Base-by-base conservation (phyloP, 2,797 vertebrate genomes). In the Poecilia gillii region DNA sequence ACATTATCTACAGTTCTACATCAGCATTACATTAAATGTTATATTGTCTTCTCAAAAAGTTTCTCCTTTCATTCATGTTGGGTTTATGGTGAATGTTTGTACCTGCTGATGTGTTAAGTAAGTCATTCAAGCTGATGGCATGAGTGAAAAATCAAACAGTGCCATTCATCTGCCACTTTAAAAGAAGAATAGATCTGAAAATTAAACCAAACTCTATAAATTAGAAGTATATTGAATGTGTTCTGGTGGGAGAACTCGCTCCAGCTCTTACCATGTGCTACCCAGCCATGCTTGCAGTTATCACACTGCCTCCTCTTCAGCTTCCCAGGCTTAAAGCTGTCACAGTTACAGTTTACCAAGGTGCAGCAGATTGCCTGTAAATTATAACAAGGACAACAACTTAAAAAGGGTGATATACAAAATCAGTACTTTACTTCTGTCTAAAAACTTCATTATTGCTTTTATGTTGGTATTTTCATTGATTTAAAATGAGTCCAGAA, bases 281-380 rank as follows among this genome's bases (percentile, higher is more conserved):
- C 98, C 98, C 98, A 99, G 94, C 98, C 98, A 77, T 99, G 98
- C 82, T 97, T 97, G 94, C 98, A 99, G 45, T 97, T 97, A 74
- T 99, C 98, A 94, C 98, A 99, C 86, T 97, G 97, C 75, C 98
- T 96, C 83, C 96, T 96, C 94, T 98, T 97, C 92, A 98, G 97
- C 90, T 98, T 99, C 79, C 97, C 97, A 3, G 98, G 97, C 89
- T 96, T 97, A 94, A 99, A 99, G 90, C 97, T 96, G 83, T 97
- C 97, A 92, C 98, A 99, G 88, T 93, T 97, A 91, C 98, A 99
- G 95, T 96, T 98, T 88, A 97, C 92, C 57, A 99, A 93, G 82
- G 97, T 99, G 93, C 98, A 99, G 94, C 97, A 96, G 81, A 99
- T 99, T 72, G 97, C 96, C 98, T 99, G 93, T 74, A 43, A 88